These are phyloP conservation scores for Xenus cinereus DNA, from an alignment of 2,113 vertebrate species.

Conservation along the genomic window DNA sequence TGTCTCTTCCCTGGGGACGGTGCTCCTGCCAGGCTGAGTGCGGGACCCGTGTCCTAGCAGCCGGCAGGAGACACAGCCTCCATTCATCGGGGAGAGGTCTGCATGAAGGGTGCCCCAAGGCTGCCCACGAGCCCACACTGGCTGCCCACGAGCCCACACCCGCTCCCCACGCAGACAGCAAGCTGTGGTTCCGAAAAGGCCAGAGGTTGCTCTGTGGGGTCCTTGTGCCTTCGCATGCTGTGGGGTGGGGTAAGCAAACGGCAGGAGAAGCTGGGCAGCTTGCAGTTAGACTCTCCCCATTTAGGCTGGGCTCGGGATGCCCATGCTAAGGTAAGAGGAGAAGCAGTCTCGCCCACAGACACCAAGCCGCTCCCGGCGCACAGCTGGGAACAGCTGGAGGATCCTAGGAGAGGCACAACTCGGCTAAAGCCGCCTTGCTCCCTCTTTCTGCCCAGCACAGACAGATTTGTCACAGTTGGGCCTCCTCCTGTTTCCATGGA, in stretches of 20 bases:
- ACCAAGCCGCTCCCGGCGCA: background rate
- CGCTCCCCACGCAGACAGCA: background rate
- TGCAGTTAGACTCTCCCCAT: background rate
- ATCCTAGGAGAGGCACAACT: background rate
- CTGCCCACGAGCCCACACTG: accelerated
- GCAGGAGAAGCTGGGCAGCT: background rate
- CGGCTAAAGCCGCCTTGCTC: background rate
- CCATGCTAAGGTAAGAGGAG: background rate
- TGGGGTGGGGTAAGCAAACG: background rate
- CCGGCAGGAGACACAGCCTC: background rate
- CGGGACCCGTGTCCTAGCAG: background rate
- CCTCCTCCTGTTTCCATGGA: constrained; percentile 68
- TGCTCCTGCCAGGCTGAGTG: background rate
- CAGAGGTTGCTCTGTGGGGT: background rate
- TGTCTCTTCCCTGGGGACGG: accelerated
- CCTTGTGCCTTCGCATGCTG: accelerated
- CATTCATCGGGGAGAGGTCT: accelerated
- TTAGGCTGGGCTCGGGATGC: background rate
- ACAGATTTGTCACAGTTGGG: constrained; percentile 57
- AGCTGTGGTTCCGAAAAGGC: background rate
- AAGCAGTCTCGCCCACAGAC: background rate
- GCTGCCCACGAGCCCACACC: background rate
- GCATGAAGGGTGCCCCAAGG: background rate
- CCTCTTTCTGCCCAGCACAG: constrained; percentile 25
- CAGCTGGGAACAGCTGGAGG: background rate